These are phyloP conservation scores for Acinonyx jubatus DNA, from an alignment of 2,113 vertebrate species.

Conservation along the genomic window DNA sequence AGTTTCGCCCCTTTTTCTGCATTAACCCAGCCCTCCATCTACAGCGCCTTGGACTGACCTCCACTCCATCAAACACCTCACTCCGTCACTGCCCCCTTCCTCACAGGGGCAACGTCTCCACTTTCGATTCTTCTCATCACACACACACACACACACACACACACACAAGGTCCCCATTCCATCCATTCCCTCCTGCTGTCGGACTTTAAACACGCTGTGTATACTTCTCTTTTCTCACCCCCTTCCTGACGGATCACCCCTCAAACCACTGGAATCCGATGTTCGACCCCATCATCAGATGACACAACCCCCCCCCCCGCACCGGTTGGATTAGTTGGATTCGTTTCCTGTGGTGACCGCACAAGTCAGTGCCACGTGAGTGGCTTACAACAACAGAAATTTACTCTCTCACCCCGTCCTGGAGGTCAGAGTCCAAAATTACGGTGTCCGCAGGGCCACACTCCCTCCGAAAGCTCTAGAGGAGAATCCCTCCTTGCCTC, in stretches of 20 bases:
- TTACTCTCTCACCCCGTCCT: not conserved
- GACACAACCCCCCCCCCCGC: no score
- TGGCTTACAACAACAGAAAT: not conserved
- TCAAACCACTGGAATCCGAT: not conserved
- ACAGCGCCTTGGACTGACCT: no score
- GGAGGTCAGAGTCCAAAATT: not conserved
- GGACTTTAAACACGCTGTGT: no score
- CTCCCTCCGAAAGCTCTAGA: rapidly evolving
- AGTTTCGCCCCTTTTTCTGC: not conserved
- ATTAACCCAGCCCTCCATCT: not conserved
- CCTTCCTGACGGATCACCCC: no score
- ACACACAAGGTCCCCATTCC: rapidly evolving
- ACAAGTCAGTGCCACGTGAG: no score
- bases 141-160: no score
- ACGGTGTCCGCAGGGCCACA: rapidly evolving
- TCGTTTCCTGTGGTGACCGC: not conserved
- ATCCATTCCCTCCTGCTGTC: not conserved
- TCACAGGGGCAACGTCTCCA: rapidly evolving
- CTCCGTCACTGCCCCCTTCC: not conserved
- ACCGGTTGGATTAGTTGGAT: not conserved
- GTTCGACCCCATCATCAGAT: not conserved
- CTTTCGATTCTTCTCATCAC: not conserved
- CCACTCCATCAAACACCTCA: not conserved
- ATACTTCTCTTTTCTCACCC: not conserved
- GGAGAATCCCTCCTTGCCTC: not conserved